phyloP scores from a whole-genome alignment of 2,797 vertebrate genomes.

The Pangasius macronema region DNA sequence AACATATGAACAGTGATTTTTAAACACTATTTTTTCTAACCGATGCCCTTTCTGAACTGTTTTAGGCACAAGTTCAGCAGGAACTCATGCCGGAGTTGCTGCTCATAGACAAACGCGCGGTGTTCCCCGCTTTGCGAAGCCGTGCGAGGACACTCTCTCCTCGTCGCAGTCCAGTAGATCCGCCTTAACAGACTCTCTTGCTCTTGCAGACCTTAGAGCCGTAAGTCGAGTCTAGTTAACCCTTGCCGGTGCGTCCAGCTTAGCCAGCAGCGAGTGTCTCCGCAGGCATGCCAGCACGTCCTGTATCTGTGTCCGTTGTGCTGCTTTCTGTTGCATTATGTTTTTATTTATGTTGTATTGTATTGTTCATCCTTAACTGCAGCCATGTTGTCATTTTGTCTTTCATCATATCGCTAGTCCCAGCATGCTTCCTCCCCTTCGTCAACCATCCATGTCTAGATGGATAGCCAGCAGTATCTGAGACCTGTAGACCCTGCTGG shows the following conservation, averaged over 20 bases:
- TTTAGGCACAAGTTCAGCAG: constrained; percentile 44
- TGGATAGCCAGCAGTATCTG: not conserved
- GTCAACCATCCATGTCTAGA: not conserved
- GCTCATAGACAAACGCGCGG: constrained; percentile 23
- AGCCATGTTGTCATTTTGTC: constrained; percentile 5
- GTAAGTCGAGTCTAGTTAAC: constrained; percentile 46
- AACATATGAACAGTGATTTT: not conserved
- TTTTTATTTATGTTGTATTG: not conserved
- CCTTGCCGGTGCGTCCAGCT: constrained; percentile 18
- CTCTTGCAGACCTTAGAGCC: constrained; percentile 39
- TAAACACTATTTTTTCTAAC: not conserved
- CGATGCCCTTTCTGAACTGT: constrained; percentile 41
- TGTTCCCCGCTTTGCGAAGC: constrained; percentile 9
- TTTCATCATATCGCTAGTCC: not conserved
- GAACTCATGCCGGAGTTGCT: constrained; percentile 11
- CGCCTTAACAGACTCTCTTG: constrained; percentile 23
- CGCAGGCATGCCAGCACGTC: not conserved
- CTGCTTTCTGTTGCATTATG: not conserved
- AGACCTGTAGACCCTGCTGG: not conserved
- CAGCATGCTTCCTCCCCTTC: constrained; percentile 6
- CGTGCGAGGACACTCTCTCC: constrained; percentile 5
- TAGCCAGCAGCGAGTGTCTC: not conserved
- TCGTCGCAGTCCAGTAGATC: constrained; percentile 33
- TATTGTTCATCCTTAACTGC: not conserved
- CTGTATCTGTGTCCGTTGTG: constrained; percentile 16